These are phyloP conservation scores for Trachelus stipa DNA, from an alignment of 2,888 invertebrate species.

Conservation along the genomic window DNA sequence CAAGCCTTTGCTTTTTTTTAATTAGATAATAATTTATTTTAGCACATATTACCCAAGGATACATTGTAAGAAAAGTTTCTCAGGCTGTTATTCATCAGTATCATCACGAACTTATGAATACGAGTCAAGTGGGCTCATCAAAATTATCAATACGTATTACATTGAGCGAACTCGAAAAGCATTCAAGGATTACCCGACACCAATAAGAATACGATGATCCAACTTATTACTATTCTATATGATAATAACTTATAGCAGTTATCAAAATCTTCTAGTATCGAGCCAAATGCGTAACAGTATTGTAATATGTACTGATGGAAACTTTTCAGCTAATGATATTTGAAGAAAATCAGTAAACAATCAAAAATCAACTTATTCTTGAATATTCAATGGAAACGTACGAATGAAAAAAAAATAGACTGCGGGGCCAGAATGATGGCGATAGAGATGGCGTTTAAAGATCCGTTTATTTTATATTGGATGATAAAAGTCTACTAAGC, in stretches of 20 bases:
- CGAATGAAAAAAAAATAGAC: background rate
- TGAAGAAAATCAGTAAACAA: background rate
- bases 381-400: background rate
- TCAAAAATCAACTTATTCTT: background rate
- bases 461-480: background rate
- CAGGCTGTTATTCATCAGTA: background rate
- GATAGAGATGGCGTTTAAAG: background rate
- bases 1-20: background rate
- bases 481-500: constrained; percentile 32
- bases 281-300: background rate
- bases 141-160: constrained; percentile 10
- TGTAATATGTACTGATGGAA: background rate
- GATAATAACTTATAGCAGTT: background rate
- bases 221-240: background rate
- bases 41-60: background rate
- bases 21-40: background rate
- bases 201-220: constrained; percentile 7
- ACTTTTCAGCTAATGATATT: background rate
- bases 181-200: constrained; percentile 35
- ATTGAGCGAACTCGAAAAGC: constrained; percentile 52
- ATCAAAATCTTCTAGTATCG: background rate
- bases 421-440: background rate
- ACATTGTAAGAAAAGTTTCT: background rate
- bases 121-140: constrained; percentile 48
- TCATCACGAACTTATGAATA: constrained; percentile 35